Evolutionary conservation across 92 coral and sea anemone genomes (phyloP), one percentile per base, ranked within the genome.

Genomic region (Epizoanthus ramosus): DNA sequence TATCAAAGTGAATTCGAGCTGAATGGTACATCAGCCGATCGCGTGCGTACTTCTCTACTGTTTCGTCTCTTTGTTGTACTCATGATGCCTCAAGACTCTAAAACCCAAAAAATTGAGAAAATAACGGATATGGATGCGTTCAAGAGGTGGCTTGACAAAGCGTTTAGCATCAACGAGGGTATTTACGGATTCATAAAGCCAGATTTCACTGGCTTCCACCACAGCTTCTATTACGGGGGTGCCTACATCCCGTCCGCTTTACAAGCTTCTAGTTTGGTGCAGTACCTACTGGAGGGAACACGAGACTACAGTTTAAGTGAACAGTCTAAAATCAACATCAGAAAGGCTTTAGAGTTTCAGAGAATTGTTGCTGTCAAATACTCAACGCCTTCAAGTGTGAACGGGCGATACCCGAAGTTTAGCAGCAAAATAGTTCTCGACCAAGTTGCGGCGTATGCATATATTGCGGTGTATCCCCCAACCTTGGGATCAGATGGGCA

Each of bases 141-240:
- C 73, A 73, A 15, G 14, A 68, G 79, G 74, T 93, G 98, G 98
- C 24, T 85, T 45, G 75, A 91, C 28, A 80, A 89, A 22, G 89
- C 90, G 2, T 57, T 93, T 52, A 80, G 88, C 18, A 71, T 93
- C 10, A 93, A 93, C 70, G 74, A 92, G 37, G 98, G 85, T 28
- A 60, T 93, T 14, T 94, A 92, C 6, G 92, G 98, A 14, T 80
- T 91, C 13, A 71, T 93, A 21, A 93, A 93, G 57, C 98, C 98
- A 19, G 98, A 93, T 75, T 93, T 58, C 63, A 85, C 90, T 13
- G 90, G 93, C 59, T 89, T 74, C 83, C 93, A 89, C 76, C 95
- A 89, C 79, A 89, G 86, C 45, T 66, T 87, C 6, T 86, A 86
- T 73, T 89, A 87, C 56, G 87, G 79, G 6, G 68, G 89, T 6